These are phyloP conservation scores for Synaphobranchus kaupii DNA, from an alignment of 2,797 vertebrate genomes.

Conservation along the genomic window DNA sequence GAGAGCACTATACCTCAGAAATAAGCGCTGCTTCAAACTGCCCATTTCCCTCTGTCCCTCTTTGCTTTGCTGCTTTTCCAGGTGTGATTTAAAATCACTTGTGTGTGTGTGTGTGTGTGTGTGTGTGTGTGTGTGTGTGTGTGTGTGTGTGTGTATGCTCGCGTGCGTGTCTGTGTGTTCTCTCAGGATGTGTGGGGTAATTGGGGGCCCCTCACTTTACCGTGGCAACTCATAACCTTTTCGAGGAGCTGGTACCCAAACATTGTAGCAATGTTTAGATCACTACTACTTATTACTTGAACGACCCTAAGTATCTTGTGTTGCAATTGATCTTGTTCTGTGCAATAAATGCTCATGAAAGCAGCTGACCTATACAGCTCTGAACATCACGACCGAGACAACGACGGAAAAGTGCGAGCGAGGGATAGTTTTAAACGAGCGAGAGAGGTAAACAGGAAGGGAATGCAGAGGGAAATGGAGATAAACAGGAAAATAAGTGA, in stretches of 20 bases:
- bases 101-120: background rate
- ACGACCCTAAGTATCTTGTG: background rate
- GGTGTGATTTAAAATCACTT: background rate
- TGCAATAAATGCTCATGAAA: background rate
- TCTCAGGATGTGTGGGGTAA: background rate
- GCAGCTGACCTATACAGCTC: background rate
- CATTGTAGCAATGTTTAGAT: background rate
- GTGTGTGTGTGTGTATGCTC: background rate
- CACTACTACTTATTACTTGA: background rate
- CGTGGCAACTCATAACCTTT: background rate
- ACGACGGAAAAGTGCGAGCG: background rate
- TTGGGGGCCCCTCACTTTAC: background rate
- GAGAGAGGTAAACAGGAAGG: background rate
- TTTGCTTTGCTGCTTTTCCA: background rate
- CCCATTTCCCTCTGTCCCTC: background rate
- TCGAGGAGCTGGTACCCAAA: background rate
- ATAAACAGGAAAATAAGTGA: background rate
- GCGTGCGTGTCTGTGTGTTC: slow-evolving; percentile 8
- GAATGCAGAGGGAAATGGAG: background rate
- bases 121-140: background rate
- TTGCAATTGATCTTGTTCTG: background rate
- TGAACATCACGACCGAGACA: background rate
- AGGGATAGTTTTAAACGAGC: background rate
- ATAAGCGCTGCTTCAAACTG: background rate
- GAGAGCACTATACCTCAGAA: background rate